Percentiles rank a stretch among this genome's conserved stretches.
These are phyloP conservation scores for Pyrgilauda ruficollis DNA, from an alignment of 2,113 vertebrate genomes.

Conservation along the genomic window DNA sequence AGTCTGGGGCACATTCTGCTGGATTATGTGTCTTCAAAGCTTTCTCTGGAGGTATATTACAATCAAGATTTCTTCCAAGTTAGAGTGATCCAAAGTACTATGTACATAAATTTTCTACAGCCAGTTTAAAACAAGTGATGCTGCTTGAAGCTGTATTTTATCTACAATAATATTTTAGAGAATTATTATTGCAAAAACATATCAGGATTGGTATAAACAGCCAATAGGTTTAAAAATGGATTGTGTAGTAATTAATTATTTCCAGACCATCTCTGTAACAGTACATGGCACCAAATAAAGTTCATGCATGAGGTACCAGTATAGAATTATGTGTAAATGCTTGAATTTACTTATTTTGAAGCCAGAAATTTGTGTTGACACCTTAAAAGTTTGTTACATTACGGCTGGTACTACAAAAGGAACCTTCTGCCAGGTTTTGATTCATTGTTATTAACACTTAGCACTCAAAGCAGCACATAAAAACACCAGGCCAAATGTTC, in stretches of 20 bases:
- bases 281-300: not conserved
- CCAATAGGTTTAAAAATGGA: not conserved
- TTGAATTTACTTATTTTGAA: not conserved
- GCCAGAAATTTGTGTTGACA: not conserved
- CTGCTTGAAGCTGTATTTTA: not conserved
- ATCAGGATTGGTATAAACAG: not conserved
- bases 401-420: not conserved
- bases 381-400: not conserved
- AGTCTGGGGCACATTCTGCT: not conserved
- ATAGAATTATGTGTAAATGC: not conserved
- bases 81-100: not conserved
- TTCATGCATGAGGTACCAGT: not conserved
- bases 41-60: not conserved
- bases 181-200: not conserved
- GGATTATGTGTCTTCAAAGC: not conserved
- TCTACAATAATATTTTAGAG: not conserved
- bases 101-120: not conserved
- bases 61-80: not conserved
- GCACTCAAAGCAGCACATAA: not conserved
- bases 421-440: not conserved
- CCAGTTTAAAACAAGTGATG: not conserved
- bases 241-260: not conserved
- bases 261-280: not conserved
- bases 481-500: slow-evolving; percentile 26
- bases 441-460: slow-evolving; percentile 25